Evolutionary conservation across 2,888 invertebrate species (phyloP).

Genomic region (Argynnis bischoffii): DNA sequence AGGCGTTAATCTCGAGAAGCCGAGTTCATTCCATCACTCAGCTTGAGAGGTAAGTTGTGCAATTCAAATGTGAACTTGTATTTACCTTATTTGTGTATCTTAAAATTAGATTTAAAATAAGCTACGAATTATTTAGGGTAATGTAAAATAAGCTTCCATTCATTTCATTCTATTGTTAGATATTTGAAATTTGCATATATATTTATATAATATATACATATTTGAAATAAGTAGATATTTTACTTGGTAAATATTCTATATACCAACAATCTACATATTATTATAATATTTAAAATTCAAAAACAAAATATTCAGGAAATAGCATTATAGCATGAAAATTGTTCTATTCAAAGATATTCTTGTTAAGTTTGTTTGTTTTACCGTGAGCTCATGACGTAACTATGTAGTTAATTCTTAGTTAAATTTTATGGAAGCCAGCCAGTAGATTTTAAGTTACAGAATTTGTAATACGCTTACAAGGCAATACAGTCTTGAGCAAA

Average conservation of each 20-base stretch:
- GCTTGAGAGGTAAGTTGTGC: constrained; percentile 25
- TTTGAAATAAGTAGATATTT: too few relatives aligned
- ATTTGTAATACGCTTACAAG: constrained; percentile 40
- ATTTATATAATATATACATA: not conserved
- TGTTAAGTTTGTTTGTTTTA: constrained; percentile 21
- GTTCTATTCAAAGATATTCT: not conserved
- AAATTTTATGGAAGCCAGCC: constrained; percentile 40
- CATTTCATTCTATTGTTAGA: not conserved
- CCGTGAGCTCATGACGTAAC: constrained; percentile 20
- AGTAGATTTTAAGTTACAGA: constrained; percentile 38
- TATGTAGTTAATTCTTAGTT: constrained; percentile 32
- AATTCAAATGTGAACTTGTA: constrained; percentile 27
- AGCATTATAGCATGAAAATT: not conserved
- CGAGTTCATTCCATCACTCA: constrained; percentile 30
- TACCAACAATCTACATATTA: too few relatives aligned
- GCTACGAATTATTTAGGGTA: constrained; percentile 4
- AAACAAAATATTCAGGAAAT: not conserved
- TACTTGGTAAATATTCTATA: not conserved
- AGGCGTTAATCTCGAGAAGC: constrained; percentile 26
- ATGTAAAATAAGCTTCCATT: constrained; percentile 15
- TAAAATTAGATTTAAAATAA: constrained; percentile 27
- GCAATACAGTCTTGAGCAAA: constrained; percentile 27
- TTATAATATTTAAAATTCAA: not conserved
- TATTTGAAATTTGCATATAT: not conserved
- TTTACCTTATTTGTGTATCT: constrained; percentile 26